Evolutionary conservation across 2,797 vertebrate genomes (phyloP).

Genomic region (Numenius phaeopus): DNA sequence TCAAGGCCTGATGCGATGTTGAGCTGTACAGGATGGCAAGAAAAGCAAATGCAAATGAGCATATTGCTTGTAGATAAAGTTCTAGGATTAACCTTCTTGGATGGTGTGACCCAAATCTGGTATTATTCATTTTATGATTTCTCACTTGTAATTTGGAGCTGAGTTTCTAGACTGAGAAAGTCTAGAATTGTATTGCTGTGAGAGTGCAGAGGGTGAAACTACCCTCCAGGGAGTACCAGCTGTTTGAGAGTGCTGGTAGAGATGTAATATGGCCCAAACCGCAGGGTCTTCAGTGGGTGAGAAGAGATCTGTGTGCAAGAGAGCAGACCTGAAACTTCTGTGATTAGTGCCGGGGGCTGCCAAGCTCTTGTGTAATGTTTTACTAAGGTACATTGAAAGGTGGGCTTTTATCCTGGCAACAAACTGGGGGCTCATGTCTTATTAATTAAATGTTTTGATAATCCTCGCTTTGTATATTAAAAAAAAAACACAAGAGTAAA

Average conservation of each 20-base stretch:
- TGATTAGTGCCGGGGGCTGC: not conserved
- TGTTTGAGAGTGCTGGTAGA: not conserved
- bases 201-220: not conserved
- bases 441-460: not conserved
- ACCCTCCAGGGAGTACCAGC: not conserved
- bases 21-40: not conserved
- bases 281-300: not conserved
- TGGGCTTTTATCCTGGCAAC: not conserved
- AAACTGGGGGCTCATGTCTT: not conserved
- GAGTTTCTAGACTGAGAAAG: not conserved
- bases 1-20: not conserved
- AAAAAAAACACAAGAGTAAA: not conserved
- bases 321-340: not conserved
- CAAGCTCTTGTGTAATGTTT: not conserved
- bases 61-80: not conserved
- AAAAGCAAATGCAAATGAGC: not conserved
- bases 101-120: not conserved
- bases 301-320: not conserved
- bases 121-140: not conserved
- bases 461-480: not conserved
- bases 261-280: not conserved
- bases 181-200: not conserved
- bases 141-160: not conserved
- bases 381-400: not conserved
- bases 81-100: not conserved